Base-by-base conservation (phyloP, 2,797 vertebrate genomes). In the Enteromius afrohamiltoni region DNA sequence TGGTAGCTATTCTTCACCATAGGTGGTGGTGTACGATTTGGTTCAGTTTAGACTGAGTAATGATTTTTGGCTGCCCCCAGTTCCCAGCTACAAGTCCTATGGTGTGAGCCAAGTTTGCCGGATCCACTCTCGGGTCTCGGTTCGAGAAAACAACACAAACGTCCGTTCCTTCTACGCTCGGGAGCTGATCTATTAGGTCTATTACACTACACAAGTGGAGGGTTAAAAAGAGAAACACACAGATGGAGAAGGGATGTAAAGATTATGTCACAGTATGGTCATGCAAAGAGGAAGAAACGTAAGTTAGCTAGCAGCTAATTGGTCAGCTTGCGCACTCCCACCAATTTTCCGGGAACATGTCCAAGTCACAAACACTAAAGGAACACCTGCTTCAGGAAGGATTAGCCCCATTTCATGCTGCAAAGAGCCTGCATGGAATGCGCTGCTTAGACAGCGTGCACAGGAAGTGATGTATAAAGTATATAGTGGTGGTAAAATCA, bases 31-130 rank as follows among this genome's bases (percentile, higher is more conserved):
- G 71, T 53, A 62, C 13, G 60, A 65, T 73, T 71, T 81, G 73
- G 74, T 82, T 82, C 80, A 45, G 79, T 49, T 82, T 65, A 55
- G 31, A 60, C n/a, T 85, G 58, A 49, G 29, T 47, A 45, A 78
- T 55, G 49, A 1, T 77, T 73, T 64, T 84, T 55, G 73, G 53
- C 23, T 69, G 73, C 64, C 83, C 83, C 86, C 11, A 64, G 34
- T 84, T 84, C 79, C 83, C 75, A 84, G 87, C 55, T 89, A 88
- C 65, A 87, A 60, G 79, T 83, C 79, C 77, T 92, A 76, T 92
- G 93, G 93, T 94, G 92, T 93, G 93, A 95, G 93, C 92, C 92
- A 92, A 88, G 91, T 94, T 93, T 94, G 92, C 92, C 91, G 85
- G 55, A 88, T 88, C 89, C 86, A 69, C 85, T 90, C 90, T 89